Evolutionary conservation across 2,888 invertebrate genomes (phyloP).

Genomic region (Drosophila fungiperda): DNA sequence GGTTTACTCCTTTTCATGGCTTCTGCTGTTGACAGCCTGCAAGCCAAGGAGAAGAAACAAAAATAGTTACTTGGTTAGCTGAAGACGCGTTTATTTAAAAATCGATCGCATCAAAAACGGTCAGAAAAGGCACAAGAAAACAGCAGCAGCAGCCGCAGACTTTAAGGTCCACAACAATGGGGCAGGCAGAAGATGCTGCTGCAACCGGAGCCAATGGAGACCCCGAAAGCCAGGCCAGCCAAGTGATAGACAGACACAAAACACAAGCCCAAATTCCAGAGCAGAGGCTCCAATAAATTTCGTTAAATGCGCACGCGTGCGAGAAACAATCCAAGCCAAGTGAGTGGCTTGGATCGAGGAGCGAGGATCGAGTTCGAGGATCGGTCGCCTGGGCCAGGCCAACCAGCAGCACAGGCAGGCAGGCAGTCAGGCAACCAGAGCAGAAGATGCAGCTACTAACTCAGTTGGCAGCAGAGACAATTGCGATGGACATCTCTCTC

Average conservation of each 20-base stretch:
- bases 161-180: slow-evolving; percentile 61
- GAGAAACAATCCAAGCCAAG: slow-evolving; percentile 65
- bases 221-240: slow-evolving; percentile 30
- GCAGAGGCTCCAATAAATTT: slow-evolving; percentile 83
- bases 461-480: slow-evolving; percentile 72
- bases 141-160: not conserved
- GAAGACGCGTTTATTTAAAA: slow-evolving; percentile 67
- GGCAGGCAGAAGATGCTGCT: slow-evolving; percentile 38
- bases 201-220: slow-evolving; percentile 41
- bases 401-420: not conserved
- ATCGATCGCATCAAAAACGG: slow-evolving; percentile 72
- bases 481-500: slow-evolving; percentile 78
- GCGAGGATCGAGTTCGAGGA: slow-evolving; percentile 17
- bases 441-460: slow-evolving; percentile 67
- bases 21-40: slow-evolving; percentile 50
- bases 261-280: slow-evolving; percentile 81
- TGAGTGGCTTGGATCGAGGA: slow-evolving; percentile 12
- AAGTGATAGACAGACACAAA: slow-evolving; percentile 79
- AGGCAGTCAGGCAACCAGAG: not conserved
- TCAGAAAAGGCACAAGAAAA: slow-evolving; percentile 7
- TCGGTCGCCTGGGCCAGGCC: slow-evolving; percentile 4
- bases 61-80: slow-evolving; percentile 47
- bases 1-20: slow-evolving; percentile 21
- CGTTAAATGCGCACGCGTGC: slow-evolving; percentile 84
- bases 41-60: slow-evolving; percentile 16